Percentiles rank a stretch among this genome's conserved stretches.
Conservation (phyloP, 2,888 invertebrate species). For the Diaperis boleti region DNA sequence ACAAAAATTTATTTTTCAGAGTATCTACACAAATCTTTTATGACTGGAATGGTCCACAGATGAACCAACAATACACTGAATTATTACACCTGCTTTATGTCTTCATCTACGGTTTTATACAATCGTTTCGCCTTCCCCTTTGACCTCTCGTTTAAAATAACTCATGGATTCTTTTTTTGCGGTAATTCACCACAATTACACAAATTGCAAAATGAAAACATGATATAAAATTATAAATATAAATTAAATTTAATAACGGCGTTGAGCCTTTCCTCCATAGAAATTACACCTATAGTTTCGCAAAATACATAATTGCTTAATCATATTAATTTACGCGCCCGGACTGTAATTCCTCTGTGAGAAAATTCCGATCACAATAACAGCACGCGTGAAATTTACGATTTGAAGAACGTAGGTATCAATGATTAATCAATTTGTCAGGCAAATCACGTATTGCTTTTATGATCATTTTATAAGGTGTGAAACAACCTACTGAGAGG, state of each 20-base stretch:
- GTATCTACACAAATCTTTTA: too few relatives aligned
- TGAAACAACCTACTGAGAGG: slow-evolving; percentile 15
- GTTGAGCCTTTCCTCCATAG: slow-evolving; percentile 25
- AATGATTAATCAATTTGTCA: slow-evolving; percentile 9
- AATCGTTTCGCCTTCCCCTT: not conserved
- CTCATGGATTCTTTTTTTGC: slow-evolving; percentile 7
- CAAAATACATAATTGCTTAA: slow-evolving; percentile 36
- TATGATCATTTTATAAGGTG: slow-evolving; percentile 25
- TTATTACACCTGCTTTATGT: too few relatives aligned
- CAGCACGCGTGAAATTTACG: slow-evolving; percentile 28
- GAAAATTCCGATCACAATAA: slow-evolving; percentile 17
- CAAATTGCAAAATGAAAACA: slow-evolving; percentile 28
- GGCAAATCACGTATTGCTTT: slow-evolving; percentile 21
- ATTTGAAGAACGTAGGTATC: slow-evolving; percentile 14
- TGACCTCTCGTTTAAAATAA: slow-evolving; percentile 8
- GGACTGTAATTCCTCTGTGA: slow-evolving; percentile 16
- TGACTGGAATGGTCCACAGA: too few relatives aligned
- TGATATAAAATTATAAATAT: slow-evolving; percentile 30
- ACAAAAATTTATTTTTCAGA: too few relatives aligned
- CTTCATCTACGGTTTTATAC: too few relatives aligned
- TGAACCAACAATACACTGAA: too few relatives aligned
- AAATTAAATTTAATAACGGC: slow-evolving; percentile 33
- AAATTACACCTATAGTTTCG: slow-evolving; percentile 31
- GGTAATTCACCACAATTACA: slow-evolving; percentile 14
- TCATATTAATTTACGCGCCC: slow-evolving; percentile 29